Conservation (phyloP, 1,140 invertebrate genomes). For the Grapholita molesta region DNA sequence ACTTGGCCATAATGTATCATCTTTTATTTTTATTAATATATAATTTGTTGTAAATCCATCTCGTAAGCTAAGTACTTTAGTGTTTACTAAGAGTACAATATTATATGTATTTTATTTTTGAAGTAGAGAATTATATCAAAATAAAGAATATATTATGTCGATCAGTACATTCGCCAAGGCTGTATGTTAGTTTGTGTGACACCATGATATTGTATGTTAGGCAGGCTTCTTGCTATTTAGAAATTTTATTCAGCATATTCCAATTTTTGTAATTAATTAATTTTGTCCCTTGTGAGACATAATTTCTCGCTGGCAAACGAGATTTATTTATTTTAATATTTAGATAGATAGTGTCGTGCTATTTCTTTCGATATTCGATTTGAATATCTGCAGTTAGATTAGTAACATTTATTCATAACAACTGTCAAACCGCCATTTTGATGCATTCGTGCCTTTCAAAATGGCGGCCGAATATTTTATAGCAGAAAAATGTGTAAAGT, state of each 20-base stretch:
- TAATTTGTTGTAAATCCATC: background rate
- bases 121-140: too few species aligned
- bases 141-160: too few species aligned
- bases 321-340: conserved; percentile 16
- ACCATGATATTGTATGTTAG: background rate
- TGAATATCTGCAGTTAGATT: conserved; percentile 5
- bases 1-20: too few species aligned
- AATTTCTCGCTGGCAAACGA: background rate
- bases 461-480: background rate
- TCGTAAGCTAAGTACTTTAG: background rate
- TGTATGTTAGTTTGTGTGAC: background rate
- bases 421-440: background rate
- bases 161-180: too few species aligned
- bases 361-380: background rate
- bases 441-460: background rate
- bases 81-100: background rate
- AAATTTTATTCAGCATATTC: background rate
- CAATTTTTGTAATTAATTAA: background rate
- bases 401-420: background rate
- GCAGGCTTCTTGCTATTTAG: conserved; percentile 1
- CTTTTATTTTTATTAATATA: too few species aligned
- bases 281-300: background rate
- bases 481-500: background rate
- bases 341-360: background rate
- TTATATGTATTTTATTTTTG: too few species aligned